Base-by-base conservation (phyloP, 1,140 invertebrate genomes). In the Neomicropteryx cornuta region DNA sequence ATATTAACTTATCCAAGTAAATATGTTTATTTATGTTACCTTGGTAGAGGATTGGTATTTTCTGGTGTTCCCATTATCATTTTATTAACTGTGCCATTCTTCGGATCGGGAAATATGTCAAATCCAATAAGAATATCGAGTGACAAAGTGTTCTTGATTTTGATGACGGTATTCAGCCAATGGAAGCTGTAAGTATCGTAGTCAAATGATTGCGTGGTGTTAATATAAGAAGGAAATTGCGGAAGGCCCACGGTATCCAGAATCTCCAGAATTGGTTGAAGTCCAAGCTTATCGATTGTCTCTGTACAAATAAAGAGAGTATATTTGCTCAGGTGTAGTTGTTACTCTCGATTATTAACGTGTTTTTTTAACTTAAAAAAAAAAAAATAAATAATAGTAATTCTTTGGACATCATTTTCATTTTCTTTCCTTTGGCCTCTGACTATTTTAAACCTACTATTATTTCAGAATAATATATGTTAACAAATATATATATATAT, bases 101-200 rank as follows among this genome's bases (percentile, higher is more conserved):
- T 71, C 0, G 77, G 74, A 65, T 83, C 77, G 0, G 73, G 66
- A 47, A 73, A 70, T n/a, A 83, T 69, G 39, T 74, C 71, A 33
- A 81, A 75, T 0, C 80, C 79, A 38, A 83, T 73, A 2, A 83
- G 70, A 1, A 81, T 51, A 43, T 83, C 80, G 59, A 75, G 70
- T 6, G 71, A 71, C 1, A 83, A 53, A 21, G 71, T 51, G 40
- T 62, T 72, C 45, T 83, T 81, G 2, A 81, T 62, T 19, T 66
- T 66, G 14, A 73, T 77, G 13, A 81, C 65, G 17, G 69, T 57
- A 28, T 72, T 57, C 20, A 82, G 47, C 71, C 79, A 81, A 58
- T 77, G 64, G 41, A 74, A 78, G 10, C 46, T 57, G 18, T 49
- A 64, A n/a, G 47, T 49, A 0, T 48, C 46, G 20, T 60, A 56